These are phyloP conservation scores for Danio kyathit DNA, from an alignment of 2,797 vertebrate species.

Conservation along the genomic window DNA sequence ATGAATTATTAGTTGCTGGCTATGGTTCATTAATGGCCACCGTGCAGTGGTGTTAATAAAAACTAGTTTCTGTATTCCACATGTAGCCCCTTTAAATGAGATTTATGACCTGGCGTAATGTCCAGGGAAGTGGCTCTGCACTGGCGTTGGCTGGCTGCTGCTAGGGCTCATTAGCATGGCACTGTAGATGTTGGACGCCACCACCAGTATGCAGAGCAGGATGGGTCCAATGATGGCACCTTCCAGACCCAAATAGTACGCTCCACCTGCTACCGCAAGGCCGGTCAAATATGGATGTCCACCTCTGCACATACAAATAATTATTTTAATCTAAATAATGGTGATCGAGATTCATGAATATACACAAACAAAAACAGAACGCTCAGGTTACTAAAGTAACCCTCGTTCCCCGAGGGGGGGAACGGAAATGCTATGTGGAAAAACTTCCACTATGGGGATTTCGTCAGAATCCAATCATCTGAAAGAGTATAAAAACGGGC, in stretches of 20 bases:
- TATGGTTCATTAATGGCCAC: no score
- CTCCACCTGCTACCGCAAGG: conserved; percentile 95
- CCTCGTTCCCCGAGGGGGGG: no score
- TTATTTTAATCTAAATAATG: conserved; percentile 2
- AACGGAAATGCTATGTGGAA: no score
- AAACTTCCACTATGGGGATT: no score
- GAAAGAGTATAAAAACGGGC: no score
- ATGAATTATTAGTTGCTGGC: no score
- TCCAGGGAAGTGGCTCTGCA: conserved; percentile 83
- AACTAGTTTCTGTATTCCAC: no score
- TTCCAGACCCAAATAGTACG: conserved; percentile 95
- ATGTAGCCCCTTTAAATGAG: neutral
- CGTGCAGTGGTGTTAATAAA: no score
- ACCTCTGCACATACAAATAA: conserved; percentile 78
- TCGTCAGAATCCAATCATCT: no score
- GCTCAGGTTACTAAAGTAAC: no score
- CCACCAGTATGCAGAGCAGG: conserved; percentile 96
- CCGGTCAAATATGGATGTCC: conserved; percentile 98
- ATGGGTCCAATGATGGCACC: conserved; percentile 98
- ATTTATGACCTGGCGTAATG: conserved; percentile 82
- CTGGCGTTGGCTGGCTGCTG: conserved; percentile 86
- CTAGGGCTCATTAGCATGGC: conserved; percentile 97
- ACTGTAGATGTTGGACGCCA: conserved; percentile 97
- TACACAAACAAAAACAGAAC: neutral
- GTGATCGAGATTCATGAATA: neutral